Conservation (phyloP, 2,797 vertebrate species). For the Stomatorhinus walkeri region DNA sequence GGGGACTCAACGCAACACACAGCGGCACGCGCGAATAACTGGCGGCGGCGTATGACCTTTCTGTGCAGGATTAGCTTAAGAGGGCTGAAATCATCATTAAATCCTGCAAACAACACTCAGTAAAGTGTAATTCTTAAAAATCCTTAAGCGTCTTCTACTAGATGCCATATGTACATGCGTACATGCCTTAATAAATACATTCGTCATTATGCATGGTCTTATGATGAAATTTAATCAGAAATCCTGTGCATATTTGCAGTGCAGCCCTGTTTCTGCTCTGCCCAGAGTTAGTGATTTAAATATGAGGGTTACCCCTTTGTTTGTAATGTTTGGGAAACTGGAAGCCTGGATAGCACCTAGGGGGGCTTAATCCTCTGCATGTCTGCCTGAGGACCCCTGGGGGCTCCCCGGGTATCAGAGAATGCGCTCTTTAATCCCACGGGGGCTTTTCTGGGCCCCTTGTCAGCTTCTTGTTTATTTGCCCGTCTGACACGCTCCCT, state of each 20-base stretch:
- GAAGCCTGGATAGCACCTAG: constrained; percentile 8
- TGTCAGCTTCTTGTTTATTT: neutral
- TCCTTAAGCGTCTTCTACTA: neutral
- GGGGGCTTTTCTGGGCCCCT: neutral
- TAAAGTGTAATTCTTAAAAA: neutral
- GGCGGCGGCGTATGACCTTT: neutral
- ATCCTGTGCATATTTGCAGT: neutral
- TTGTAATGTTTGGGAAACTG: neutral
- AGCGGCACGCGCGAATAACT: neutral
- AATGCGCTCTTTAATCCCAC: neutral
- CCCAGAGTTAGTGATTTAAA: neutral
- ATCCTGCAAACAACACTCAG: neutral
- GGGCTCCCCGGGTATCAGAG: constrained; percentile 11
- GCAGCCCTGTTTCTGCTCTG: neutral
- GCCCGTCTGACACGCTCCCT: neutral
- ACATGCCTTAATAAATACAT: neutral
- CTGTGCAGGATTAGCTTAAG: neutral
- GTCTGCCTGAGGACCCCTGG: neutral
- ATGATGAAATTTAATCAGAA: neutral
- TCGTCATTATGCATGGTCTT: neutral
- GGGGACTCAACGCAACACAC: neutral
- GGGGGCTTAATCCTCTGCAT: constrained; percentile 1
- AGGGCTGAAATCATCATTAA: neutral
- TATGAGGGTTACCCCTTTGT: neutral
- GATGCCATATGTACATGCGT: neutral